Base-by-base conservation (phyloP, 2,888 invertebrate genomes). In the Octodonta nipae region DNA sequence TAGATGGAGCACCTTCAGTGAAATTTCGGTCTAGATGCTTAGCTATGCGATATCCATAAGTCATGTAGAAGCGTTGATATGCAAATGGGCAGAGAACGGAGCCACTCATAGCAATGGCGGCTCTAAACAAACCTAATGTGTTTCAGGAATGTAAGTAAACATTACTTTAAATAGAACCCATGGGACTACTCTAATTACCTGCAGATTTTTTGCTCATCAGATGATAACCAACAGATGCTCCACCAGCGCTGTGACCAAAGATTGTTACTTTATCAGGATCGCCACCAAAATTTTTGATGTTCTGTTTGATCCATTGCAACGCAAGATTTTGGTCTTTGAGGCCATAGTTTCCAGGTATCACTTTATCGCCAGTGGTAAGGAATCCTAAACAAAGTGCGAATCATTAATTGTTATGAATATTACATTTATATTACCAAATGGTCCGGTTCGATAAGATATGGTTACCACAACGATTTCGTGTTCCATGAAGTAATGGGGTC, bases 401-500 rank as follows among this genome's bases (percentile, higher is more conserved):
- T n/a, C n/a, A n/a, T n/a, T n/a, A n/a, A 4, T 3, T 3, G 11
- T 22, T 10, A 22, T 22, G 2, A n/a, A n/a, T n/a, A n/a, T n/a
- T n/a, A n/a, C n/a, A n/a, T n/a, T n/a, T n/a, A n/a, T 7, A 13
- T 35, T 33, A 47, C 49, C 50, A 10, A 46, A 43, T 8, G 46
- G 38, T 15, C 51, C 49, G 3, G 51, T 32, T 24, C 53, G 26
- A 30, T 52, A 54, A 24, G 47, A 48, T 10, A 47, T 34, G 3
- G 47, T 44, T 4, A 54, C 50, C 7, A 51, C 29, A 7, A 54
- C 40, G 1, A 54, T 46, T 22, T 56, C 55, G 28, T 51, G 43
- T 33, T 54, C 54, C 44, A 62, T 50, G 5, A 60, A 38, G 25
- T 50, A 50, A 16, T 54, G 44, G 1, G 63, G 60, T n/a, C 58